A percentile compares a stretch with the other conserved stretches of the same genome.
These are phyloP conservation scores for Chondrilla cf. caribensis DNA, from an alignment of 37 sponge, comb jelly and placozoan genomes.

Conservation along the genomic window DNA sequence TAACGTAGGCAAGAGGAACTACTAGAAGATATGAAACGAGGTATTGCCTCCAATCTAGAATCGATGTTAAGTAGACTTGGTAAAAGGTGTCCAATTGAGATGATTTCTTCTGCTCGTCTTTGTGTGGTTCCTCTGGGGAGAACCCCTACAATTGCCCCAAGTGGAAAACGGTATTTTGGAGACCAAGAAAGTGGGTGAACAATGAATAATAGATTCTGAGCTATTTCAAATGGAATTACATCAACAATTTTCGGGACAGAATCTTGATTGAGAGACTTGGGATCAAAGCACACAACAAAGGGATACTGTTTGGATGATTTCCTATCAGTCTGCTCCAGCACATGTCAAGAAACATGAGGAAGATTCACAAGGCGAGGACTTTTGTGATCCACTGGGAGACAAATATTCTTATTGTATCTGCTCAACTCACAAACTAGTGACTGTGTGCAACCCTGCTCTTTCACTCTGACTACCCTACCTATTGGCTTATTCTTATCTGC, in stretches of 20 bases:
- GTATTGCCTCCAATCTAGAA: background rate
- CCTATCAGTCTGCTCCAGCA: too few relatives aligned
- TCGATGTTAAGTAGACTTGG: too few relatives aligned
- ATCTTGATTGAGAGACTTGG: background rate
- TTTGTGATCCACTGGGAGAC: slow-evolving; percentile 52
- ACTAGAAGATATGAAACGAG: background rate
- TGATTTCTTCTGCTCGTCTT: slow-evolving; percentile 30
- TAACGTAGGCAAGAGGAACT: background rate
- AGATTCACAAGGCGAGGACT: slow-evolving; percentile 54
- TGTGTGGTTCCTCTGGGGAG: slow-evolving; percentile 35
- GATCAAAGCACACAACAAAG: slow-evolving; percentile 47
- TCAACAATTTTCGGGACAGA: slow-evolving; percentile 49
- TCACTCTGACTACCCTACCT: slow-evolving; percentile 17
- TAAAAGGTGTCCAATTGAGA: background rate
- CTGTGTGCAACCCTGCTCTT: background rate
- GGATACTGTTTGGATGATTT: too few relatives aligned
- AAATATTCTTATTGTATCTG: slow-evolving; percentile 22
- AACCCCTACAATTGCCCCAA: slow-evolving; percentile 41
- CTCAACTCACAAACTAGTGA: slow-evolving; percentile 47
- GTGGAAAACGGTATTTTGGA: slow-evolving; percentile 33
- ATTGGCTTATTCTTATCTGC: too few relatives aligned
- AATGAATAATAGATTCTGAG: slow-evolving; percentile 45
- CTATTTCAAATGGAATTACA: slow-evolving; percentile 41
- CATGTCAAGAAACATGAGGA: too few relatives aligned
- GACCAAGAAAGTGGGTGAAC: slow-evolving; percentile 39